Evolutionary conservation across 2,113 vertebrate genomes (phyloP), one percentile per base, ranked within the genome.

Genomic region (Marcusenius ussheri): DNA sequence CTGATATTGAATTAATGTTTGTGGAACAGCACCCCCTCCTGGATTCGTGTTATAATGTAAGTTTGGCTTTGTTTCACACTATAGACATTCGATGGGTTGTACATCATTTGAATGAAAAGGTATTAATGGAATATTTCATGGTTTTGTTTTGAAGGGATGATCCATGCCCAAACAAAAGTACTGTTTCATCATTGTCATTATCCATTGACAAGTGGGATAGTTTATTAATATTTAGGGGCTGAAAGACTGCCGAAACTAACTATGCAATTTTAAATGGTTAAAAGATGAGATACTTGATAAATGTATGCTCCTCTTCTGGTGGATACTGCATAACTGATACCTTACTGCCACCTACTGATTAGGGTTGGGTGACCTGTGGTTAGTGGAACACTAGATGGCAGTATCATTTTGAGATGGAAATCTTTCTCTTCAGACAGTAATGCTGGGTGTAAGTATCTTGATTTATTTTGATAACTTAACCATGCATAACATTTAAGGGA

Each of bases 341-440:
- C 3, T 66, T 87, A 51, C 15, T 66, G 87, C 45, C 87, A 21
- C 47, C 39, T 39, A 47, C 46, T 74, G 53, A 56, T 35, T 46
- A 51, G 45, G 35, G 21, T 77, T 24, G 15, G 47, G 8, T 89
- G 47, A 83, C 24, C 21, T 77, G 27, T 42, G 17, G n/a, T 24
- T 47, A 51, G 49, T 6, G 31, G 31, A 83, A 88, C 88, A 94
- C 83, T 90, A 95, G 95, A 89, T 92, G 95, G 95, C 94, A 90
- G 89, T 92, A 92, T 91, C 88, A 92, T 42, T 85, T 80, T 93
- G 91, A 80, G 93, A 94, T 94, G 24, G 74, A 46, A 47, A 31
- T 92, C 93, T 93, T 92, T 91, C 91, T 92, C 93, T 91, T 91
- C 91, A 13, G 35, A 17, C 3, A 46, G 11, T 35, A 87, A 87